These are phyloP conservation scores for Neria commutata DNA, from an alignment of 2,888 invertebrate species.

Conservation along the genomic window DNA sequence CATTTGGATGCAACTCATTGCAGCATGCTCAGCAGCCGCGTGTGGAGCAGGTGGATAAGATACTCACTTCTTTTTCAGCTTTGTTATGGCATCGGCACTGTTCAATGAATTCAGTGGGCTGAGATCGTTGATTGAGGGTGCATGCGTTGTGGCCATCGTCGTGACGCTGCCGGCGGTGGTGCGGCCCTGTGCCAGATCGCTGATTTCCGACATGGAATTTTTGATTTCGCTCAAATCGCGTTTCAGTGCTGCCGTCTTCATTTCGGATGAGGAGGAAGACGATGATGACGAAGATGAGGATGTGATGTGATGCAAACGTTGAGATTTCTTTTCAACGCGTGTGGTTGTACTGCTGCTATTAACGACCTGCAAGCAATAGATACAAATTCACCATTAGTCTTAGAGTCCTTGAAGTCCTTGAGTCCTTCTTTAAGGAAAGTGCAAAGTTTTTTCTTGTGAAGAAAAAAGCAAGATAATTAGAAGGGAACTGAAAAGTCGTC, in stretches of 20 bases:
- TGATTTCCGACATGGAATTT: constrained; percentile 87
- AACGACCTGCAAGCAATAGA: constrained; percentile 54
- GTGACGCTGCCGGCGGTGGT: constrained; percentile 32
- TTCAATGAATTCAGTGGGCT: constrained; percentile 47
- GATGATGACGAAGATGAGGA: constrained; percentile 65
- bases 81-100: constrained; percentile 52
- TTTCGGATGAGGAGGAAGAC: constrained; percentile 68
- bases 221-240: constrained; percentile 72
- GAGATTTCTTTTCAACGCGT: constrained; percentile 61
- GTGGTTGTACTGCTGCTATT: constrained; percentile 62
- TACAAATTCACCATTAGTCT: not conserved
- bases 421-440: too few species aligned
- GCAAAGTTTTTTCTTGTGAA: too few species aligned
- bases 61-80: constrained; percentile 55
- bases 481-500: too few species aligned
- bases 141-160: constrained; percentile 35
- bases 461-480: too few species aligned
- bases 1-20: not conserved
- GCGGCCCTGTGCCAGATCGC: constrained; percentile 67
- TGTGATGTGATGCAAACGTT: constrained; percentile 59
- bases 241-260: constrained; percentile 83
- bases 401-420: too few species aligned
- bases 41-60: not conserved
- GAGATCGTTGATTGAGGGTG: constrained; percentile 56
- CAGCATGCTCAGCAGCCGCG: not conserved